Percentiles rank a stretch among this genome's conserved stretches.
Conservation (phyloP, 2,888 invertebrate genomes). For the Megamerina dolium region DNA sequence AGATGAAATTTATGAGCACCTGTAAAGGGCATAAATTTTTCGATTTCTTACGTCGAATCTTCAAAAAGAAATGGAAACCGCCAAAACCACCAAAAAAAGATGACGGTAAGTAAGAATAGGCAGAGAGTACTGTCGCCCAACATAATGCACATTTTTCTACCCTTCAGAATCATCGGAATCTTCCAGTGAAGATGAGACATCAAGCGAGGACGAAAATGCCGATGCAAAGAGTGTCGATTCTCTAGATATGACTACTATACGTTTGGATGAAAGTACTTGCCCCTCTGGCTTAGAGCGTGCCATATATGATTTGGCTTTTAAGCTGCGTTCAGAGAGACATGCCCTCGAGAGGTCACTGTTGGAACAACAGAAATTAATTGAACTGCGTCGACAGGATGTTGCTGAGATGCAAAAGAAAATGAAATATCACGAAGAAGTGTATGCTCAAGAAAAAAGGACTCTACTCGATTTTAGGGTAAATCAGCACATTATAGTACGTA, state of each 20-base stretch:
- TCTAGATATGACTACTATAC: constrained; percentile 59
- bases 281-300: constrained; percentile 65
- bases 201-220: constrained; percentile 53
- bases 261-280: constrained; percentile 65
- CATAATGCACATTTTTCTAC: background rate
- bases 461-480: constrained; percentile 61
- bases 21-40: constrained; percentile 69
- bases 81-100: constrained; percentile 56
- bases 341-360: constrained; percentile 56
- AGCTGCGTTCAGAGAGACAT: constrained; percentile 56
- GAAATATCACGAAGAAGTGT: constrained; percentile 53
- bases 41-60: constrained; percentile 73
- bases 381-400: constrained; percentile 56
- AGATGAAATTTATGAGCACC: constrained; percentile 55
- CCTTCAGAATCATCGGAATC: constrained; percentile 49
- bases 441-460: constrained; percentile 55
- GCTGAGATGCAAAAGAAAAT: constrained; percentile 56
- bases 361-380: constrained; percentile 56
- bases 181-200: constrained; percentile 52
- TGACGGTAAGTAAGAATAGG: constrained; percentile 46
- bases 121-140: too few species aligned
- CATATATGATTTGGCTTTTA: constrained; percentile 63
- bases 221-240: constrained; percentile 60
- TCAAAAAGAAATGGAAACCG: constrained; percentile 73
- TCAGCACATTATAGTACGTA: background rate